Evolutionary conservation across 2,797 vertebrate genomes (phyloP).

Genomic region (Lerista edwardsae): DNA sequence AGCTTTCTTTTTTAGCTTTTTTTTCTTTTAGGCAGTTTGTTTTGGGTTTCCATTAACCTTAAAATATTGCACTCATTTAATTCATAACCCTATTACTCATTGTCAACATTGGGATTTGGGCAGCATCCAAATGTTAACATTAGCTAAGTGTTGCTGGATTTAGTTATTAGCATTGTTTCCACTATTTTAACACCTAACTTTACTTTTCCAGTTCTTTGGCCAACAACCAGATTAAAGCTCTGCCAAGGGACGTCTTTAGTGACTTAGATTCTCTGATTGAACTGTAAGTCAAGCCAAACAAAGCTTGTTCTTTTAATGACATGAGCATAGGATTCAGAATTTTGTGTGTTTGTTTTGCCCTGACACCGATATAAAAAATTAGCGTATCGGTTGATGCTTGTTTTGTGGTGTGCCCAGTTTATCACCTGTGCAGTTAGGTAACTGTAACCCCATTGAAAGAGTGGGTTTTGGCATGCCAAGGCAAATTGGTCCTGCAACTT

Average conservation of each 20-base stretch:
- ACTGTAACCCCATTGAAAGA: neutral
- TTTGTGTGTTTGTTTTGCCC: slow-evolving; percentile 5
- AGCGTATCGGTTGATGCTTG: no score
- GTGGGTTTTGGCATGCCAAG: slow-evolving; percentile 5
- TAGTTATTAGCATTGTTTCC: slow-evolving; percentile 17
- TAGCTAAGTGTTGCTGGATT: slow-evolving; percentile 43
- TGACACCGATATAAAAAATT: neutral
- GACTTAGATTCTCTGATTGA: slow-evolving; percentile 97
- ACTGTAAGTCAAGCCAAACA: slow-evolving; percentile 84
- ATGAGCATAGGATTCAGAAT: slow-evolving; percentile 28
- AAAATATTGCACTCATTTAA: slow-evolving; percentile 29
- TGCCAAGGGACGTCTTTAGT: slow-evolving; percentile 93
- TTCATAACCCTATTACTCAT: slow-evolving; percentile 21
- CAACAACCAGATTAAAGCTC: slow-evolving; percentile 93
- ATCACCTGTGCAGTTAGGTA: neutral
- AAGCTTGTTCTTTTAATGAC: slow-evolving; percentile 36
- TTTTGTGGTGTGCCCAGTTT: neutral
- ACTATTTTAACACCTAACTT: slow-evolving; percentile 62
- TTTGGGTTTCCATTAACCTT: neutral
- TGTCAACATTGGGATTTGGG: slow-evolving; percentile 30
- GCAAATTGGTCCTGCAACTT: no score
- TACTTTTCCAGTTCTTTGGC: slow-evolving; percentile 90
- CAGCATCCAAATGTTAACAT: slow-evolving; percentile 37
- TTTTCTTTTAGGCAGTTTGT: neutral
- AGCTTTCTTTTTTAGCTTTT: neutral